Conservation (phyloP, 2,113 vertebrate genomes). For the Ammodytes marinus region DNA sequence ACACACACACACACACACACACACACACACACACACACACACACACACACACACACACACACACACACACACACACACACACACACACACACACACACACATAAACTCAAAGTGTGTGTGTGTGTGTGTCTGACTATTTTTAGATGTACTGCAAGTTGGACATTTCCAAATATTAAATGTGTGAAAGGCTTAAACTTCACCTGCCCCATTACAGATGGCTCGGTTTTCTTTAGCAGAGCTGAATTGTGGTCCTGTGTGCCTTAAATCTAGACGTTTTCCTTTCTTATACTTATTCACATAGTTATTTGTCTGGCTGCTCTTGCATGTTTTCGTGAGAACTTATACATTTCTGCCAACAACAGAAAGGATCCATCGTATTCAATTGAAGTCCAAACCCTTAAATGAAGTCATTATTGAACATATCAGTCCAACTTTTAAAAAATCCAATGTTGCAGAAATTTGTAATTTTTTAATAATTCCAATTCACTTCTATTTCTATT, state of each 20-base stretch:
- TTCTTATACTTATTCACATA: constrained; percentile 10
- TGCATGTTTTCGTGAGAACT: not conserved
- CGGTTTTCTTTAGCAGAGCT: not conserved
- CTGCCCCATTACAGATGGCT: not conserved
- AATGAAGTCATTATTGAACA: not conserved
- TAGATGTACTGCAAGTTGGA: not conserved
- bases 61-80: constrained; percentile 6
- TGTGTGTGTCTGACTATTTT: constrained; percentile 6
- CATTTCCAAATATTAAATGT: not conserved
- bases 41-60: constrained; percentile 14
- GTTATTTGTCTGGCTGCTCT: constrained; percentile 31
- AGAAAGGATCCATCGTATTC: constrained; percentile 13
- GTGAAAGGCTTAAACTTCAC: constrained; percentile 17
- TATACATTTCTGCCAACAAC: constrained; percentile 5
- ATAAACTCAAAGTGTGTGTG: not conserved
- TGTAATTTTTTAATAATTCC: not conserved
- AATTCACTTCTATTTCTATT: not conserved
- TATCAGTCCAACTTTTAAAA: not conserved
- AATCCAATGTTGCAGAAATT: not conserved
- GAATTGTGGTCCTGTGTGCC: not conserved
- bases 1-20: constrained; percentile 15
- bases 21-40: constrained; percentile 6
- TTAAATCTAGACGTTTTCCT: not conserved
- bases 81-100: constrained; percentile 16
- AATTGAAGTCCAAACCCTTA: constrained; percentile 2